Conservation (phyloP, 2,888 invertebrate species). For the Thera britannica region DNA sequence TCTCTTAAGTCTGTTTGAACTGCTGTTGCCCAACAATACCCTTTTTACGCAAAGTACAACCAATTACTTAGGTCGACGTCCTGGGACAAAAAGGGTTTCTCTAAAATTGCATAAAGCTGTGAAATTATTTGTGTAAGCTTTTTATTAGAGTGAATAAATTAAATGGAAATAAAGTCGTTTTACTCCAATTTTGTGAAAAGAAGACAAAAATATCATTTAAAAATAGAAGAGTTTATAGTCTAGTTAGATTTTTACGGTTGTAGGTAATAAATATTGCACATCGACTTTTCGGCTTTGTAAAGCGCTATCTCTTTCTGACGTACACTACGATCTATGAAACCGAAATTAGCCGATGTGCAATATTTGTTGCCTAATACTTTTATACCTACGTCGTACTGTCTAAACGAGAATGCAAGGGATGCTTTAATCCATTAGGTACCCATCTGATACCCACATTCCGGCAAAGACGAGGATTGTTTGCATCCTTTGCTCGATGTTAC, state of each 20-base stretch:
- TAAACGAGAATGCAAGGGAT: not conserved
- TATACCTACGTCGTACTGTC: constrained; percentile 5
- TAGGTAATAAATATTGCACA: too few species aligned
- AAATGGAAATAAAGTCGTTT: constrained; percentile 12
- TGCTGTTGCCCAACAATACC: constrained; percentile 39
- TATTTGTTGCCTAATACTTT: not conserved
- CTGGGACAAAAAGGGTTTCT: constrained; percentile 38
- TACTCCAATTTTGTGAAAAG: not conserved
- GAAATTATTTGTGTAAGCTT: constrained; percentile 26
- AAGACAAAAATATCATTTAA: not conserved
- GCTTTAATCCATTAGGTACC: constrained; percentile 26
- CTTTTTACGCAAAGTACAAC: constrained; percentile 45
- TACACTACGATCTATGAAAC: too few species aligned
- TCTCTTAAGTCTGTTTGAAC: constrained; percentile 32
- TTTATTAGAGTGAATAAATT: constrained; percentile 18
- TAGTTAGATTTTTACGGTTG: too few species aligned
- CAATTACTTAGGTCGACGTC: constrained; percentile 41
- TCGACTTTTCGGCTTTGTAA: too few species aligned
- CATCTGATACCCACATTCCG: constrained; percentile 6
- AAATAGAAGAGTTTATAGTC: too few species aligned
- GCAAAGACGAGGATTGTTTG: constrained; percentile 10
- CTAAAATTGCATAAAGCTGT: constrained; percentile 37
- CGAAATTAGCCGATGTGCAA: too few species aligned
- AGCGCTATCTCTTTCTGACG: too few species aligned
- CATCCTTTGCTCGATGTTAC: constrained; percentile 13